These are phyloP conservation scores for Neomonachus schauinslandi DNA, from an alignment of 2,113 vertebrate species.

Conservation along the genomic window DNA sequence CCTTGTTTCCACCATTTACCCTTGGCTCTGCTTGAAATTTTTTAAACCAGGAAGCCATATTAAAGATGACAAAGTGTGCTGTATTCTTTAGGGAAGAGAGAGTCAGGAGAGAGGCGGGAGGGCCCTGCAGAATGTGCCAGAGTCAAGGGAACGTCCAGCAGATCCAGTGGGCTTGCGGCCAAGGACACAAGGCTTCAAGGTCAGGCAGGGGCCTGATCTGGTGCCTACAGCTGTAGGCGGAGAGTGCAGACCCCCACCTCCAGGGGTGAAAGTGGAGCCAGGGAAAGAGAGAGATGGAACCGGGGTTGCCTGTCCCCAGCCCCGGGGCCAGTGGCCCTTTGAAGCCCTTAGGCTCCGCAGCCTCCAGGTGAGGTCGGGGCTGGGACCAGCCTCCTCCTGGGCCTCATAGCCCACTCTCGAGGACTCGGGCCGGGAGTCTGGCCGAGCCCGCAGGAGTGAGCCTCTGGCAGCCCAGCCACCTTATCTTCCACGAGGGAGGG, in stretches of 20 bases:
- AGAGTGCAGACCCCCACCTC: not conserved
- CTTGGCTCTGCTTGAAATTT: not conserved
- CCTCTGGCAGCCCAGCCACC: no score
- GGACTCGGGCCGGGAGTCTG: fast-evolving
- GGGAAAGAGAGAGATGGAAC: not conserved
- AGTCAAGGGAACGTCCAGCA: not conserved
- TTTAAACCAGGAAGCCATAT: not conserved
- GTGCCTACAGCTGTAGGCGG: not conserved
- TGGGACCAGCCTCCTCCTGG: not conserved
- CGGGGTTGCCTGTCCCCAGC: not conserved
- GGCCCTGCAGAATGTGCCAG: fast-evolving
- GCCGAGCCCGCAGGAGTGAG: fast-evolving
- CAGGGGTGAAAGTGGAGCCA: not conserved
- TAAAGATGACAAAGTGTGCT: not conserved
- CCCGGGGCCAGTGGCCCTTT: not conserved
- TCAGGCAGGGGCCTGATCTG: not conserved
- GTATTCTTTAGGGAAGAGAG: no score
- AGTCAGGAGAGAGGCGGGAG: not conserved
- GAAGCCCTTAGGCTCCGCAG: not conserved
- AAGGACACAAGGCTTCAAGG: not conserved
- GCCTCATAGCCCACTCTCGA: fast-evolving
- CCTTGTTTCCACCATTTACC: not conserved
- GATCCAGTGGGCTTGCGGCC: not conserved
- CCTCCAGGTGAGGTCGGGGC: not conserved
- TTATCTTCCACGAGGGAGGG: fast-evolving